Base-by-base conservation (phyloP, 2,113 vertebrate genomes). In the Tretioscincus oriximinensis region DNA sequence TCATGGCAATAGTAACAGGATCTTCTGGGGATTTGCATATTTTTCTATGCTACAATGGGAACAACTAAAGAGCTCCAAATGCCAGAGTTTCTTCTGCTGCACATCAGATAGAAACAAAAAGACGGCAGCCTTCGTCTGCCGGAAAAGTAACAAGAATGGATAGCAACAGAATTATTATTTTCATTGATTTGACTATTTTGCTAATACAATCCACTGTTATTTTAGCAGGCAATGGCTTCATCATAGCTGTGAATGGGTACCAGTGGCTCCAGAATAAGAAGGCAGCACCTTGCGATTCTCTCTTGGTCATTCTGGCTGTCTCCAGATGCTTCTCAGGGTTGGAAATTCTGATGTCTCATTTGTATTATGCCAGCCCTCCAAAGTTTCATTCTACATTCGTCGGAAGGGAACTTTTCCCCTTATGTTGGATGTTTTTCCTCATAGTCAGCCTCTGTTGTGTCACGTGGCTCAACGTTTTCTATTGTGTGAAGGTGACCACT, bases 151-250 rank as follows among this genome's bases (percentile, higher is more conserved):
- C 28, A 18, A 26, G 16, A 49, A 54, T 54, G 20, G 45, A 20
- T 28, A 54, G 16, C 18, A 60, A 66, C 65, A 84, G 21, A 63
- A 66, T 76, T 83, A 7, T 47, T 6, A 31, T 31, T 28, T 31
- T 1, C 0, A 6, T 18, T 11, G 21, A 0, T 0, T 73, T 61
- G 58, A 8, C 22, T 29, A 1, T 83, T 78, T 85, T 87, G 60
- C 60, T 22, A 49, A 68, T 86, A 63, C 63, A 69, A 51, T 79
- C 73, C 0, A 0, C 83, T 84, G 64, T 45, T 54, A 78, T 75
- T 3, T 9, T 90, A 73, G 0, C 85, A 29, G 82, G 67, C 73
- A 91, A 88, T 68, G 81, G 73, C 65, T 88, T 90, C 54, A 24
- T 86, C 35, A 49, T 73, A 5, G 2, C 10, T 0, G 47, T 84